phyloP scores from a whole-genome alignment of 2,888 invertebrate genomes.

The Yponomeuta malinellus region DNA sequence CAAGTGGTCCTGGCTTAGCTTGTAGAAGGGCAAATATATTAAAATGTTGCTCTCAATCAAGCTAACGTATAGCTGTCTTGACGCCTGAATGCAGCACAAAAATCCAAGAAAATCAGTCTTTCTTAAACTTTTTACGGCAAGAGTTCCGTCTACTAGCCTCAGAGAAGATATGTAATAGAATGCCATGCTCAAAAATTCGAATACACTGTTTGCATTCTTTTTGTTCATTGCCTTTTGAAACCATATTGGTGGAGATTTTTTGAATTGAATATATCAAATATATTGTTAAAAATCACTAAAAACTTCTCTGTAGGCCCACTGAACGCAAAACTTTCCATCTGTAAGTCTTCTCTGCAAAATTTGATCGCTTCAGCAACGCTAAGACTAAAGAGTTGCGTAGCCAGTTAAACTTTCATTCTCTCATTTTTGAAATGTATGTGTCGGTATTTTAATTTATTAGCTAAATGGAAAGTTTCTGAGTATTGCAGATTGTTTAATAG shows the following conservation, averaged over 20 bases:
- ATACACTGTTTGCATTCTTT: neutral
- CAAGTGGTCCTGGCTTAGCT: slow-evolving; percentile 24
- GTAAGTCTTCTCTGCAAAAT: slow-evolving; percentile 18
- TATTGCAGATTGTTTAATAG: too few species aligned
- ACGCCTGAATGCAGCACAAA: slow-evolving; percentile 20
- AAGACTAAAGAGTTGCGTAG: neutral
- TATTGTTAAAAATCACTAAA: slow-evolving; percentile 20
- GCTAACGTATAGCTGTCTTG: slow-evolving; percentile 19
- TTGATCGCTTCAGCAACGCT: slow-evolving; percentile 14
- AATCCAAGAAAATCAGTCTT: slow-evolving; percentile 22
- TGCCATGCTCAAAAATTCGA: neutral
- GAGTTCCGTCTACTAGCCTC: neutral
- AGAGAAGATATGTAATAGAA: neutral
- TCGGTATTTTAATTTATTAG: neutral
- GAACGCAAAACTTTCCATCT: slow-evolving; percentile 16
- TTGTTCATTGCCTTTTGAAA: slow-evolving; percentile 17
- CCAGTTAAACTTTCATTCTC: slow-evolving; percentile 13
- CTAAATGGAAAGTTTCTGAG: too few species aligned
- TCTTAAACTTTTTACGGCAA: slow-evolving; percentile 1
- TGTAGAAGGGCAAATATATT: slow-evolving; percentile 21
- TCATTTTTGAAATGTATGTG: slow-evolving; percentile 9
- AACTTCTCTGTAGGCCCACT: slow-evolving; percentile 19
- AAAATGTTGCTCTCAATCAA: slow-evolving; percentile 16
- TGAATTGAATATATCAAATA: slow-evolving; percentile 24
- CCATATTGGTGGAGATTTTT: slow-evolving; percentile 16